phyloP scores from a whole-genome alignment of 1,140 invertebrate species.

The Zaprionus tsacasi region DNA sequence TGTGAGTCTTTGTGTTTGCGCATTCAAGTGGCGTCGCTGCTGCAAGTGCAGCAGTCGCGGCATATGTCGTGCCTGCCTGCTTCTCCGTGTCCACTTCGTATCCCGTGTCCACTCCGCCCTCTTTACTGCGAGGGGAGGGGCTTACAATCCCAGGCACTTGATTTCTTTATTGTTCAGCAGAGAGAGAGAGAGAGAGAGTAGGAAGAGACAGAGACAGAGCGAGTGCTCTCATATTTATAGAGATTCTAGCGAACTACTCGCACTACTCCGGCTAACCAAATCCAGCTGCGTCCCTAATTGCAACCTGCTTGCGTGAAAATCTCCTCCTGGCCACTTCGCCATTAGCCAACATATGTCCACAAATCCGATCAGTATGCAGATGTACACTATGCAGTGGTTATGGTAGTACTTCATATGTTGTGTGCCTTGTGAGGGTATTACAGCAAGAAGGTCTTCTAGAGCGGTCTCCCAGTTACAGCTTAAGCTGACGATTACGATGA shows the following conservation, averaged over 20 bases:
- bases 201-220: not conserved
- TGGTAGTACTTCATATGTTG: not conserved
- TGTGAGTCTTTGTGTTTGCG: conserved; percentile 78
- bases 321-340: not conserved
- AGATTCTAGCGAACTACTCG: not conserved
- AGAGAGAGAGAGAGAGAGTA: not conserved
- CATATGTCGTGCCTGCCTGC: no score
- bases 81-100: not conserved
- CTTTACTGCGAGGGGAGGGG: conserved; percentile 5
- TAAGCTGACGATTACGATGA: no score
- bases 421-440: not conserved
- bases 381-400: no score
- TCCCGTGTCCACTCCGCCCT: not conserved
- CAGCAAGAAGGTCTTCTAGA: not conserved
- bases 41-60: conserved; percentile 23
- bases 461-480: not conserved
- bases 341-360: not conserved
- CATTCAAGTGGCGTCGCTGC: conserved; percentile 73
- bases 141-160: conserved; percentile 21
- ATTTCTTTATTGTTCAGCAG: conserved; percentile 20
- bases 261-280: not conserved
- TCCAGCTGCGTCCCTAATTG: not conserved
- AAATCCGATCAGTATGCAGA: not conserved
- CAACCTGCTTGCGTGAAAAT: not conserved
- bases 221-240: conserved; percentile 33